Conservation (phyloP, 2,797 vertebrate species). For the Galagoides demidoff region DNA sequence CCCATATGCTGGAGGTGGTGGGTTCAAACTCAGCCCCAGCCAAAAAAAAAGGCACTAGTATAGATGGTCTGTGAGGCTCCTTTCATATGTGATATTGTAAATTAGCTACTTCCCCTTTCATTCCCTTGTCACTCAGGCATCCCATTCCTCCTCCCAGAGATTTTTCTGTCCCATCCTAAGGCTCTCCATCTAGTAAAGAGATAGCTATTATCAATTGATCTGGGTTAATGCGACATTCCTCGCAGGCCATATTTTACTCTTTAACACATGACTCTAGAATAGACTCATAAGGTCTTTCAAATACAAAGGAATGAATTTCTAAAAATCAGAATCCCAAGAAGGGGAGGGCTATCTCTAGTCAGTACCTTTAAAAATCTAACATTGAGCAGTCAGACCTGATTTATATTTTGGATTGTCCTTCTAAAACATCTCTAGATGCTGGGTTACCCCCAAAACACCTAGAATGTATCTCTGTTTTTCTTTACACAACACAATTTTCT, state of each 20-base stretch:
- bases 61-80: not conserved
- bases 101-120: conserved; percentile 13
- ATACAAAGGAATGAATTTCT: conserved; percentile 24
- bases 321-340: conserved; percentile 46
- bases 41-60: not conserved
- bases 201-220: not conserved
- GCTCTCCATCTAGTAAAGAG: not conserved
- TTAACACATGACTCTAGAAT: not conserved
- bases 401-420: conserved; percentile 30
- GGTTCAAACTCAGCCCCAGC: too few species aligned
- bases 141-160: conserved; percentile 10
- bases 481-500: not conserved
- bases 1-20: too few species aligned
- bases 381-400: not conserved
- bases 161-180: not conserved
- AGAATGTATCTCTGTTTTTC: not conserved
- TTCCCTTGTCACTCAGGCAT: not conserved
- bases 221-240: conserved; percentile 1
- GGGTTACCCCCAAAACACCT: not conserved
- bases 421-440: conserved; percentile 38
- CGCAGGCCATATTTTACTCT: not conserved
- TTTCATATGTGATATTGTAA: conserved; percentile 13
- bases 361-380: not conserved
- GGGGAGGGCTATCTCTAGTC: not conserved
- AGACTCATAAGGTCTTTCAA: not conserved